Evolutionary conservation across 2,797 vertebrate species (phyloP), one percentile per base, ranked within the genome.

Genomic region (Kryptolebias ocellatus): DNA sequence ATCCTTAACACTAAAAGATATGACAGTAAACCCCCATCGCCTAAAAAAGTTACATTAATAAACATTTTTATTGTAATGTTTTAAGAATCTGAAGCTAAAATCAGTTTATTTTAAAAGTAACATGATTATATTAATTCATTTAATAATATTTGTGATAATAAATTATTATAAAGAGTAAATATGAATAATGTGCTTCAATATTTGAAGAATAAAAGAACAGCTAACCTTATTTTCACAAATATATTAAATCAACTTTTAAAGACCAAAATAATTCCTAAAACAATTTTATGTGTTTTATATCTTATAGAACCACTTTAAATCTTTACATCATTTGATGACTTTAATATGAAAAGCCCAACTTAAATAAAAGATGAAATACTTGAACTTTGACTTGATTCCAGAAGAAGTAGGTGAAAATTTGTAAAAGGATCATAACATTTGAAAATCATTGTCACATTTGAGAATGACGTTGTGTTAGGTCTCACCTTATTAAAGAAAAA

Each of bases 11-110:
- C 90, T 88, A 92, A 90, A 74, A 85, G 86, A 94, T 72, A 83
- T 92, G 93, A 95, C 92, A 95, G 91, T 42, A 16, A n/a, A 8
- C 45, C 16, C 24, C 70, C 85, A 64, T 80, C 88, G 94, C 91
- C 95, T 95, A 89, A 92, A 93, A 94, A 93, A 93, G n/a, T 90
- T 89, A 89, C 93, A 97, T 98, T 95, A 96, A 98, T 97, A 97
- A 95, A 96, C 95, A 97, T 95, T 89, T 89, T 90, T 77, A 80
- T 75, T 55, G 72, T 83, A 84, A 74, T 80, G 64, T 71, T 82
- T 68, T 81, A 58, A 67, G 8, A 63, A 64, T 58, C 71, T 1
- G 59, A 75, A 82, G 74, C 53, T 18, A 12, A n/a, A 47, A 47
- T 9, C 17, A 2, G n/a, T 47, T 47, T 18, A 46, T 8, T 11